phyloP scores from a whole-genome alignment of 2,888 invertebrate genomes.

The Sminthurides aquaticus region DNA sequence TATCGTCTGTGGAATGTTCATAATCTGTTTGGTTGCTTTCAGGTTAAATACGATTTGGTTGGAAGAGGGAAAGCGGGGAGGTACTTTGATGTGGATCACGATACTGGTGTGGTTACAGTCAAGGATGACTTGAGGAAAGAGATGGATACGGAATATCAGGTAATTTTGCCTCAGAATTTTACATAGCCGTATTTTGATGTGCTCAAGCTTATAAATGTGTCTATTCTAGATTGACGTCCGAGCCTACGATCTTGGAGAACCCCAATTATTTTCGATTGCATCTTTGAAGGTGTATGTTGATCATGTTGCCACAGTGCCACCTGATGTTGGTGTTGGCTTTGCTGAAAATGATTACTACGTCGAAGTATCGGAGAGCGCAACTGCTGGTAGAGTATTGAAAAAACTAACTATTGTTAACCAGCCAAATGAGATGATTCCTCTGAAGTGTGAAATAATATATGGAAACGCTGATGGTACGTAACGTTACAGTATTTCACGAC shows the following conservation, averaged over 20 bases:
- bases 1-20: too few species aligned
- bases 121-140: slow-evolving; percentile 78
- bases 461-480: slow-evolving; percentile 65
- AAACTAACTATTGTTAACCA: slow-evolving; percentile 67
- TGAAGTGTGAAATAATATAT: slow-evolving; percentile 69
- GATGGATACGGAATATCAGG: slow-evolving; percentile 78
- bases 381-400: slow-evolving; percentile 60
- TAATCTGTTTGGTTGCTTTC: too few species aligned
- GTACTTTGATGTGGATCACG: slow-evolving; percentile 80
- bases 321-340: slow-evolving; percentile 73
- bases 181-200: too few species aligned
- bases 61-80: slow-evolving; percentile 72
- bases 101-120: slow-evolving; percentile 70
- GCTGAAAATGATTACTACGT: slow-evolving; percentile 78
- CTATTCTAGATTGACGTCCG: slow-evolving; percentile 64
- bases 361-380: slow-evolving; percentile 70
- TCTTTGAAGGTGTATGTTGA: slow-evolving; percentile 75
- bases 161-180: slow-evolving; percentile 46
- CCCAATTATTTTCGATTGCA: slow-evolving; percentile 70
- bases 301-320: slow-evolving; percentile 64
- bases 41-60: slow-evolving; percentile 62
- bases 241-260: slow-evolving; percentile 79
- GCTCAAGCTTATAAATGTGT: background rate
- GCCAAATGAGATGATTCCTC: slow-evolving; percentile 59
- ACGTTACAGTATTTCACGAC: too few species aligned